Evolutionary conservation across 1,140 invertebrate genomes (phyloP).

Genomic region (Arion vulgaris): DNA sequence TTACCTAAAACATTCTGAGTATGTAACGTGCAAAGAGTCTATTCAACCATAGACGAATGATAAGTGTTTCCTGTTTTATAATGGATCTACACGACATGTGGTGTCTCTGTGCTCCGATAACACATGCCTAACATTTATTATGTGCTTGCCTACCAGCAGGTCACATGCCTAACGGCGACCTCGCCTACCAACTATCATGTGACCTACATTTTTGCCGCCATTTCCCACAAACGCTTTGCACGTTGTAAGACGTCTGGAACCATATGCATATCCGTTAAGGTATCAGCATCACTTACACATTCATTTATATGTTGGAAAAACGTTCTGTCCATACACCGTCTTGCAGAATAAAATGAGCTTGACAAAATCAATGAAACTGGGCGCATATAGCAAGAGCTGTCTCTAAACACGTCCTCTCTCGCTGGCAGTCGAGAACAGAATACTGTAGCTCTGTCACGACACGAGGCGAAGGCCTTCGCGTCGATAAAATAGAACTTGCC

Average conservation of each 20-base stretch:
- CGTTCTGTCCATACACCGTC: not conserved
- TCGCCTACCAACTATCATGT: conserved; percentile 26
- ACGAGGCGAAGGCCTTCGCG: conserved; percentile 20
- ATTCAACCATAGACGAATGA: too few relatives aligned
- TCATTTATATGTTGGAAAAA: not conserved
- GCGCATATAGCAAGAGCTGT: not conserved
- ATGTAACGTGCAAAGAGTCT: too few relatives aligned
- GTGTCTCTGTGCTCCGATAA: not conserved
- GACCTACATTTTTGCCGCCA: conserved; percentile 31
- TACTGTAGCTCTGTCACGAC: conserved; percentile 13
- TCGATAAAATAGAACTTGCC: conserved; percentile 19
- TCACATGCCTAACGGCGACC: conserved; percentile 24
- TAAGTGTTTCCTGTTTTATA: too few relatives aligned
- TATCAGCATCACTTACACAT: conserved; percentile 11
- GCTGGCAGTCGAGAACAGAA: conserved; percentile 6
- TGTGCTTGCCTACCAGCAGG: not conserved
- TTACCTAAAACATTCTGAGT: too few relatives aligned
- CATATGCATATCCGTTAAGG: not conserved
- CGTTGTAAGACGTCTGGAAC: not conserved
- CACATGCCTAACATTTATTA: conserved; percentile 19
- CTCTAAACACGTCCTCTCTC: conserved; percentile 11
- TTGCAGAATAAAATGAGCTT: not conserved
- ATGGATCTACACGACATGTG: not conserved
- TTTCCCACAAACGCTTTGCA: conserved; percentile 14
- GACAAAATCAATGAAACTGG: not conserved